Base-by-base conservation (phyloP, 2,888 invertebrate genomes). In the Neocrepidodera transversa region DNA sequence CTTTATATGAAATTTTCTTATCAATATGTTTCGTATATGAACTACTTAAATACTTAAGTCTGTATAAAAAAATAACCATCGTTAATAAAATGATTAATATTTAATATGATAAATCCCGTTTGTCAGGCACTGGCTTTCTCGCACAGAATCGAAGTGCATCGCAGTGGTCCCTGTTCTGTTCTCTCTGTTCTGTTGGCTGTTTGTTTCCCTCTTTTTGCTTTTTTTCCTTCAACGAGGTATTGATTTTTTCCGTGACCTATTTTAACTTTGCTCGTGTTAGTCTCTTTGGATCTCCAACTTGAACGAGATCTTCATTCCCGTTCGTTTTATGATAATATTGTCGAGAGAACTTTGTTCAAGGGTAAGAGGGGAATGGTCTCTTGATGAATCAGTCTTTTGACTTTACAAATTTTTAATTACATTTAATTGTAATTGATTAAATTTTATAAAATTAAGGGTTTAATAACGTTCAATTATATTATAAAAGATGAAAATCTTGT, bases 161-260 rank as follows among this genome's bases (percentile, higher is more conserved):
- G 59, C 65, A 56, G 57, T 45, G 42, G 43, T 52, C 52, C 52
- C 52, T 42, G 52, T 42, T 23, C 23, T 23, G n/a, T n/a, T 51
- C 51, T 51, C 52, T 38, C 45, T 26, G 40, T 40, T 52, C 52
- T 14, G 52, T 52, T 52, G 62, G 60, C 63, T 68, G 65, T 54
- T 62, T 62, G 54, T 53, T 47, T 59, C 57, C 49, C 45, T 52
- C 54, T 50, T 61, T 63, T 60, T 64, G 58, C 62, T 60, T 66
- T 42, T 26, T 60, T 57, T 60, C 64, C 64, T 67, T 63, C 58
- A 67, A 68, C 63, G 60, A 58, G 62, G 63, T 69, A 69, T 69
- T 69, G 68, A 68, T 60, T 68, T 71, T 71, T 70, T 70, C 67
- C 66, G 60, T 65, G 65, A 64, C 66, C 68, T 66, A 69, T 67